Conservation (phyloP, 1,140 invertebrate genomes). For the Elymnias hypermnestra region DNA sequence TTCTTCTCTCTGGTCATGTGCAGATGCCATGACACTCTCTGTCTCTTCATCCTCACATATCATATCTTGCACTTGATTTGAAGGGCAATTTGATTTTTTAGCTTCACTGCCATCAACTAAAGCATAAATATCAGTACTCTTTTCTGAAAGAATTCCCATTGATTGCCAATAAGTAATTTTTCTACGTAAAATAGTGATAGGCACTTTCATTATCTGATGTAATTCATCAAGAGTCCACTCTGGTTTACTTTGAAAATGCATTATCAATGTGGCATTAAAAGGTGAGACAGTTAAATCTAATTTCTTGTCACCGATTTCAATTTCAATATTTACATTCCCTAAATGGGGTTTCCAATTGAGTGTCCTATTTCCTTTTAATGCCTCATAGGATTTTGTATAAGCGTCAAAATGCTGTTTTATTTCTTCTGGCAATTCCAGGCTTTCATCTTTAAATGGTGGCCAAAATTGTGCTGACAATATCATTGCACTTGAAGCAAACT, state of each 20-base stretch:
- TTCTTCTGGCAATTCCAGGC: conserved; percentile 88
- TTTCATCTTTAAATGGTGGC: conserved; percentile 97
- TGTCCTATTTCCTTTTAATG: conserved; percentile 95
- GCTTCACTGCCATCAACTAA: conserved; percentile 83
- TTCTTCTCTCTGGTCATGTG: conserved; percentile 93
- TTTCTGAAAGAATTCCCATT: conserved; percentile 88
- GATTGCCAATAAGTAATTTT: conserved; percentile 95
- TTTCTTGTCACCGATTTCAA: conserved; percentile 90
- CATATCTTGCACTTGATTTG: conserved; percentile 78
- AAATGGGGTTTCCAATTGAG: conserved; percentile 96
- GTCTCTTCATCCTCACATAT: conserved; percentile 93
- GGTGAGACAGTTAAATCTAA: conserved; percentile 92
- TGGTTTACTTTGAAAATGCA: conserved; percentile 93
- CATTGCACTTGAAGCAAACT: conserved; percentile 84
- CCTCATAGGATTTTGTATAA: conserved; percentile 95
- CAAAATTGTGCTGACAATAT: conserved; percentile 99
- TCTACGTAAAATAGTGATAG: conserved; percentile 86
- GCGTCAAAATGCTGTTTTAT: conserved; percentile 89
- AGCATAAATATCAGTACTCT: conserved; percentile 83
- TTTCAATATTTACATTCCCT: conserved; percentile 93
- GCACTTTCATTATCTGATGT: conserved; percentile 88
- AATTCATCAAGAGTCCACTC: conserved; percentile 92
- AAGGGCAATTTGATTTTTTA: conserved; percentile 50
- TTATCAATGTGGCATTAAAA: conserved; percentile 95
- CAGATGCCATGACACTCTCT: conserved; percentile 94